Evolutionary conservation across 2,797 vertebrate species (phyloP).

Genomic region (Capromys pilorides): DNA sequence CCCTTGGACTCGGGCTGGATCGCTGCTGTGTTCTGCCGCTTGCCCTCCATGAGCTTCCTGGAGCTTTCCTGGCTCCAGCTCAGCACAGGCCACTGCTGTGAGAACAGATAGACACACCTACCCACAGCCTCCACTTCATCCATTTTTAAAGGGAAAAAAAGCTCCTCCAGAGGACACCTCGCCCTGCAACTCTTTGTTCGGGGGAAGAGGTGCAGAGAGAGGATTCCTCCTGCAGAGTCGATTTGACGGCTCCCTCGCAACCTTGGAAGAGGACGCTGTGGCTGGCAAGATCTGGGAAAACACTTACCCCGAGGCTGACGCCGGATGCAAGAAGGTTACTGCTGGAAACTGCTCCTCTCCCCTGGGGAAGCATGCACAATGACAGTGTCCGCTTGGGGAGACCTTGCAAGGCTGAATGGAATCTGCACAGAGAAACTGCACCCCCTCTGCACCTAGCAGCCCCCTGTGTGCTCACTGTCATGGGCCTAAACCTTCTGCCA

Average conservation of each 20-base stretch:
- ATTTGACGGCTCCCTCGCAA: not conserved
- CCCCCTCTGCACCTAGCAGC: rapidly evolving
- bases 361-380: rapidly evolving
- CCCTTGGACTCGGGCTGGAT: not conserved
- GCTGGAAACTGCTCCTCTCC: not conserved
- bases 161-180: not conserved
- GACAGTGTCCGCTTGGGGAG: rapidly evolving
- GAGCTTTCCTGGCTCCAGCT: not conserved
- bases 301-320: rapidly evolving
- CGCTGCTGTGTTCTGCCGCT: no score
- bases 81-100: no score
- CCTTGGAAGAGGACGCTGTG: rapidly evolving
- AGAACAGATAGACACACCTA: not conserved
- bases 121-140: not conserved
- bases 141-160: not conserved
- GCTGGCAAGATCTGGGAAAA: not conserved
- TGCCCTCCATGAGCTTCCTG: not conserved
- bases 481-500: rapidly evolving
- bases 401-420: not conserved
- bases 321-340: rapidly evolving
- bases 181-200: not conserved
- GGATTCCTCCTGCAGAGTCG: not conserved
- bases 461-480: rapidly evolving
- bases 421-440: not conserved
- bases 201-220: not conserved